Conservation (phyloP, 2,888 invertebrate species). For the Arrhopalites spinosus region DNA sequence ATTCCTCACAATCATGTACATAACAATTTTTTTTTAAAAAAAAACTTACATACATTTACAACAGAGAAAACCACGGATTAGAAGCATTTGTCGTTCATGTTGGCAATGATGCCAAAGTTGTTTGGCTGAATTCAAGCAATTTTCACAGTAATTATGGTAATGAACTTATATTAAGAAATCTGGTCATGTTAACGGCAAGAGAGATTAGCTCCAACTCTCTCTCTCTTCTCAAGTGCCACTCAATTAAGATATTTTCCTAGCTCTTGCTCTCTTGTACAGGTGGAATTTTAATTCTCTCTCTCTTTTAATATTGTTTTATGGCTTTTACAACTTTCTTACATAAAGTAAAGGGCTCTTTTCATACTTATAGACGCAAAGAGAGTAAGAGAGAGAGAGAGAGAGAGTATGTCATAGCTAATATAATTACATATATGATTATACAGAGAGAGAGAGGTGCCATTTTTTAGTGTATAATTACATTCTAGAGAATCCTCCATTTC, state of each 20-base stretch:
- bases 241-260: not conserved
- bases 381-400: no score
- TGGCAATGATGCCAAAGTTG: not conserved
- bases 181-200: slow-evolving; percentile 10
- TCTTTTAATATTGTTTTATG: not conserved
- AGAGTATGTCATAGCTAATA: no score
- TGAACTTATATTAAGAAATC: slow-evolving; percentile 51
- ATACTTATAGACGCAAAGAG: no score
- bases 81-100: not conserved
- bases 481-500: no score
- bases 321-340: not conserved
- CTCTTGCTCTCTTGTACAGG: not conserved
- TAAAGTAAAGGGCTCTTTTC: not conserved
- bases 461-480: no score
- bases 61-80: not conserved
- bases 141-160: slow-evolving; percentile 50
- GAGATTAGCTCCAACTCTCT: not conserved
- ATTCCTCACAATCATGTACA: no score
- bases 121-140: slow-evolving; percentile 19
- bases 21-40: not conserved
- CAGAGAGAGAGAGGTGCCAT: no score
- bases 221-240: slow-evolving; percentile 1
- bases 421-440: no score
- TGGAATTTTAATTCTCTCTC: slow-evolving; percentile 8
- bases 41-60: slow-evolving; percentile 13